Percentiles rank a stretch among this genome's conserved stretches.
Evolutionary conservation across 2,888 invertebrate genomes (phyloP).

Genomic region (Anarsia innoxiella): DNA sequence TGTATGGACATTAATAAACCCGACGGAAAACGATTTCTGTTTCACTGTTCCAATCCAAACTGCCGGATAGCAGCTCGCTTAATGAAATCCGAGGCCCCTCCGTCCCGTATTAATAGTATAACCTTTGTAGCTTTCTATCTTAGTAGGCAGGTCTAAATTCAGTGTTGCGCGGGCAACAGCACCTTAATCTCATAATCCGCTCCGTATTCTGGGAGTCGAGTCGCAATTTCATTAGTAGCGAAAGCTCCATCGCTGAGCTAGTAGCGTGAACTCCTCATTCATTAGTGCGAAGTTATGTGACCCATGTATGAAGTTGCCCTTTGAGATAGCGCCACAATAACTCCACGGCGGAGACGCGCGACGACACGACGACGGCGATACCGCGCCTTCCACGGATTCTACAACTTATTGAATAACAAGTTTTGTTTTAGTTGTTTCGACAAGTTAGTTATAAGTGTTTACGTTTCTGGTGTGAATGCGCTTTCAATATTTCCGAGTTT

Average conservation of each 20-base stretch:
- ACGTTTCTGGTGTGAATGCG: too few relatives aligned
- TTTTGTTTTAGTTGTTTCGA: neutral
- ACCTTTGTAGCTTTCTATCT: neutral
- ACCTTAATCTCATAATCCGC: slow-evolving; percentile 22
- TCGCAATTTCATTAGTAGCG: slow-evolving; percentile 56
- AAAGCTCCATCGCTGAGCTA: slow-evolving; percentile 38
- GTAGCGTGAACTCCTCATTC: slow-evolving; percentile 48
- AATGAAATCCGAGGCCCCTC: too few relatives aligned
- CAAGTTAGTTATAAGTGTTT: neutral
- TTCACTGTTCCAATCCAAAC: neutral
- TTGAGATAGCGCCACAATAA: slow-evolving; percentile 26
- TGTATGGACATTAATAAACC: too few relatives aligned
- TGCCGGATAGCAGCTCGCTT: too few relatives aligned
- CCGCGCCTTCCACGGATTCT: too few relatives aligned
- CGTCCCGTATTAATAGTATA: too few relatives aligned
- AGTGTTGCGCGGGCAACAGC: slow-evolving; percentile 6
- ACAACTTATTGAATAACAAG: slow-evolving; percentile 1
- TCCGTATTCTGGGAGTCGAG: slow-evolving; percentile 32
- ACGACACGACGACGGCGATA: too few relatives aligned
- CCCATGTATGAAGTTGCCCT: slow-evolving; percentile 31
- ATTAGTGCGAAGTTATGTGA: slow-evolving; percentile 48
- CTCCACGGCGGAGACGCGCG: slow-evolving; percentile 9
- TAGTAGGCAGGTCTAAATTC: neutral
- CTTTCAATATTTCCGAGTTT: too few relatives aligned
- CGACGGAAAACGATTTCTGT: too few relatives aligned